Percentiles rank a stretch among this genome's conserved stretches.
These are phyloP conservation scores for Diachasma alloeum DNA, from an alignment of 1,140 invertebrate species.

Conservation along the genomic window DNA sequence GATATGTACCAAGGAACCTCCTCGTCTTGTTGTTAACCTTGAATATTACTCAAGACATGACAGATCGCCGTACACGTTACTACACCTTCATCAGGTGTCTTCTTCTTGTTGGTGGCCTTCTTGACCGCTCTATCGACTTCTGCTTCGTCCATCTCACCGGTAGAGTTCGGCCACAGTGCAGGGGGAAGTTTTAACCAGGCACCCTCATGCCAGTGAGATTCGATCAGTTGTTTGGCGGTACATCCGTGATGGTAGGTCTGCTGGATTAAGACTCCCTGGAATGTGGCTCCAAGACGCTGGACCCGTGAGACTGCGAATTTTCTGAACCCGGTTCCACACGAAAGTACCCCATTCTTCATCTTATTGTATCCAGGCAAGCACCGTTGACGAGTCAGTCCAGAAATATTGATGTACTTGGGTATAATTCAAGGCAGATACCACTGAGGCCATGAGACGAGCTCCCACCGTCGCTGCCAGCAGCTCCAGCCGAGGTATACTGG, in stretches of 20 bases:
- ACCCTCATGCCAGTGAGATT: conserved; percentile 46
- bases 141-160: no score
- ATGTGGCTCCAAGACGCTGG: conserved; percentile 32
- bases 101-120: no score
- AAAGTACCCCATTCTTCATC: conserved; percentile 34
- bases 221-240: conserved; percentile 32
- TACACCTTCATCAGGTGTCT: no score
- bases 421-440: conserved; percentile 34
- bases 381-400: conserved; percentile 37
- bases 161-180: no score
- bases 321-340: conserved; percentile 39
- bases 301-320: conserved; percentile 20
- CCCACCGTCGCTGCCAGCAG: conserved; percentile 57
- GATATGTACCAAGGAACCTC: no score
- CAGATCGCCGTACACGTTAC: no score
- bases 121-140: no score
- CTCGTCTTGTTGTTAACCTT: no score
- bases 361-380: conserved; percentile 36
- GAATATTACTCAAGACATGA: no score
- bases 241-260: conserved; percentile 47
- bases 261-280: conserved; percentile 36
- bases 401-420: conserved; percentile 9
- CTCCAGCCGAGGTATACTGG: conserved; percentile 51
- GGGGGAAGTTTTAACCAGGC: conserved; percentile 36
- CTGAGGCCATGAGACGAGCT: conserved; percentile 45